These are phyloP conservation scores for Creontiades dilutus DNA, from an alignment of 2,888 invertebrate genomes.

Conservation along the genomic window DNA sequence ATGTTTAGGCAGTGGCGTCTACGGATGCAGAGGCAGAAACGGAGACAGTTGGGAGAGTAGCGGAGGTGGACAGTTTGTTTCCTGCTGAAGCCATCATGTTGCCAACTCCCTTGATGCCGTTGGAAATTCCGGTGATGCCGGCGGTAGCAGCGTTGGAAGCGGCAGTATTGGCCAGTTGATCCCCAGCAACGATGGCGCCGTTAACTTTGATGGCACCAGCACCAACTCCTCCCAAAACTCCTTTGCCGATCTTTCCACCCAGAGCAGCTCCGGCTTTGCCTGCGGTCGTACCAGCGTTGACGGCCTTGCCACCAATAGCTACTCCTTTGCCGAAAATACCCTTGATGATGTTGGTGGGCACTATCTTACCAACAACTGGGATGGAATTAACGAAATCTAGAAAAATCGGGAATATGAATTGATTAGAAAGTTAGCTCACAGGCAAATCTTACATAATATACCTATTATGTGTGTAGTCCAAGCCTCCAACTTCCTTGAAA, in stretches of 20 bases:
- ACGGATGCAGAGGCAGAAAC: neutral
- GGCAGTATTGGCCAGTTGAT: neutral
- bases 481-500: no score
- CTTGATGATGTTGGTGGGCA: neutral
- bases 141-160: neutral
- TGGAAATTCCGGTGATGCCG: neutral
- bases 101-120: neutral
- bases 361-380: neutral
- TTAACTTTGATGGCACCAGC: conserved; percentile 1
- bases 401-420: neutral
- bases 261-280: neutral
- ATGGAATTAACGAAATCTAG: neutral
- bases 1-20: neutral
- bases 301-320: neutral
- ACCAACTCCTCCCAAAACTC: neutral
- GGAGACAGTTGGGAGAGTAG: neutral
- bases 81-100: neutral
- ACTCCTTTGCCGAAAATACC: neutral
- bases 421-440: no score
- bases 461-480: no score
- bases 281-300: neutral
- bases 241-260: neutral
- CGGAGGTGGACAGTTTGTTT: neutral
- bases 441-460: no score
- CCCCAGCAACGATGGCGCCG: conserved; percentile 5